A percentile compares a stretch with the other conserved stretches of the same genome.
Conservation (phyloP, 2,113 vertebrate species). For the Leucopsar rothschildi region DNA sequence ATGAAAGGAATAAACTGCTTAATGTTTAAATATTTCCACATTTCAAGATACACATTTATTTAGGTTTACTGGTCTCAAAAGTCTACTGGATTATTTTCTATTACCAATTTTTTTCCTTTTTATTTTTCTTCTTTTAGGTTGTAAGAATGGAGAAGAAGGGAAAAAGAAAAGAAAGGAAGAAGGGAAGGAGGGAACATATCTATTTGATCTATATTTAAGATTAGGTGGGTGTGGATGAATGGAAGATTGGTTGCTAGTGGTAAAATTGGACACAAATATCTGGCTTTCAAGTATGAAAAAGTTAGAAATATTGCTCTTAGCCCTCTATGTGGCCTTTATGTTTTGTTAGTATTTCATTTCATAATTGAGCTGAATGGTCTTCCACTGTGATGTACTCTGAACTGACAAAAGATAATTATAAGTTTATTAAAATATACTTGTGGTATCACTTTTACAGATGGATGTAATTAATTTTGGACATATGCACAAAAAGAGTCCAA, state of each 20-base stretch:
- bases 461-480: background rate
- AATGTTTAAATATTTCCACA: background rate
- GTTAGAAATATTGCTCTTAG: background rate
- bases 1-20: background rate
- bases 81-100: background rate
- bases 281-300: background rate
- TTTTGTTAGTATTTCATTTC: background rate
- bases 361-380: background rate
- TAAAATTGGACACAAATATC: background rate
- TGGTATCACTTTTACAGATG: background rate
- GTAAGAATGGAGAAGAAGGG: background rate
- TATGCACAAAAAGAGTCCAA: background rate
- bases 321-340: background rate
- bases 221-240: background rate
- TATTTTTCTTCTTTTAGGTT: background rate
- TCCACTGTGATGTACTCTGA: background rate
- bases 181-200: background rate
- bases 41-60: background rate
- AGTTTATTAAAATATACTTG: background rate
- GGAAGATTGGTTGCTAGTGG: background rate
- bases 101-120: rapidly evolving
- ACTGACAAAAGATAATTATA: background rate
- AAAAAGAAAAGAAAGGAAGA: background rate
- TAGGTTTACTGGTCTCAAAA: background rate
- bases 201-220: background rate